Conservation (phyloP, 1,140 invertebrate genomes). For the Apis florea region DNA sequence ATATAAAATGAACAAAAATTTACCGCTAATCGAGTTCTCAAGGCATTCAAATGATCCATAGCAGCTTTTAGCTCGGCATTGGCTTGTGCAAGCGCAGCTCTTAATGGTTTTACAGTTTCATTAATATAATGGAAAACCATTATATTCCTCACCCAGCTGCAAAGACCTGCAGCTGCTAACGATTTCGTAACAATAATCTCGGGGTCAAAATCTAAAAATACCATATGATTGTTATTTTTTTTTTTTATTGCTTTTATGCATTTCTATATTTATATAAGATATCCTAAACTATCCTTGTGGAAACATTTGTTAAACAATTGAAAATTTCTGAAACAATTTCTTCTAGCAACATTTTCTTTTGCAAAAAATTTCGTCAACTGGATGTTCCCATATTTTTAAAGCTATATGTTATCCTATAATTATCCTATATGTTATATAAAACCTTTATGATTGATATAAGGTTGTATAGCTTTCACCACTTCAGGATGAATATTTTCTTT, state of each 20-base stretch:
- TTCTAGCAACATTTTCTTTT: too few relatives aligned
- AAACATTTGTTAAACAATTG: too few relatives aligned
- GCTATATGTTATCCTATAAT: too few relatives aligned
- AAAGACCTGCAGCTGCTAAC: slow-evolving; percentile 93
- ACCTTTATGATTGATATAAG: slow-evolving; percentile 80
- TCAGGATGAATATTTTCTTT: slow-evolving; percentile 97
- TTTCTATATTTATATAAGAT: too few relatives aligned
- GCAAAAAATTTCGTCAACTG: too few relatives aligned
- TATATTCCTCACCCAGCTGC: slow-evolving; percentile 97
- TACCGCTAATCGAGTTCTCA: slow-evolving; percentile 83
- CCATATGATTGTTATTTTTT: background rate
- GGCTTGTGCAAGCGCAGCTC: slow-evolving; percentile 89
- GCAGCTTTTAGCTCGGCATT: slow-evolving; percentile 92
- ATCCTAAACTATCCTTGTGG: too few relatives aligned
- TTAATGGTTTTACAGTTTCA: slow-evolving; percentile 95
- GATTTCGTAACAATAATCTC: slow-evolving; percentile 93
- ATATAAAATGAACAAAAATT: slow-evolving; percentile 28
- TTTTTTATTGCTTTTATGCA: too few relatives aligned
- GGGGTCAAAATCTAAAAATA: slow-evolving; percentile 88
- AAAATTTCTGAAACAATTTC: too few relatives aligned
- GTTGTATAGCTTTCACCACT: slow-evolving; percentile 86
- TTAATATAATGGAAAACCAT: slow-evolving; percentile 95
- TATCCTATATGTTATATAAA: background rate
- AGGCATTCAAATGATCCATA: slow-evolving; percentile 86
- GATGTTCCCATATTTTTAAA: too few relatives aligned